Conservation (phyloP, 2,113 vertebrate genomes). For the Muscicapa adusta region DNA sequence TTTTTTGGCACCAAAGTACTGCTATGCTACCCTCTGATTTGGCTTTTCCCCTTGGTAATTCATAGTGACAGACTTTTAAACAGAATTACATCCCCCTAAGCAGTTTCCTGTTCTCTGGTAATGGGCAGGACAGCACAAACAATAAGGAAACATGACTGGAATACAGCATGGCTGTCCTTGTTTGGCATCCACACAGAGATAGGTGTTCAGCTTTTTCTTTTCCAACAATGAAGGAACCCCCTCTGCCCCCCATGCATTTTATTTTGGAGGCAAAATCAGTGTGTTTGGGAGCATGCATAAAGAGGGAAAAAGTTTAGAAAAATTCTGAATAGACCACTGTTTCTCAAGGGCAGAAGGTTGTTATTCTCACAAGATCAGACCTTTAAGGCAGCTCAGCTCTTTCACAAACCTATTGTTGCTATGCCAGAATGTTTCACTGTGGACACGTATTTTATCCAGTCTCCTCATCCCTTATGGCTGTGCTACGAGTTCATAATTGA, state of each 20-base stretch:
- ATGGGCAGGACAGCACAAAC: neutral
- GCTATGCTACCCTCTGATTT: constrained; percentile 2
- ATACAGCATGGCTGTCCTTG: neutral
- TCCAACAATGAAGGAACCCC: neutral
- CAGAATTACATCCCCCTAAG: constrained; percentile 44
- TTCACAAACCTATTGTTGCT: neutral
- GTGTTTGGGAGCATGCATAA: neutral
- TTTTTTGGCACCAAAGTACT: constrained; percentile 3
- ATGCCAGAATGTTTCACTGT: neutral
- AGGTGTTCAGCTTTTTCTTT: neutral
- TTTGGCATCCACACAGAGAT: neutral
- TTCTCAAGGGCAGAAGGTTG: neutral
- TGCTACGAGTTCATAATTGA: constrained; percentile 7
- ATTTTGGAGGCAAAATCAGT: neutral
- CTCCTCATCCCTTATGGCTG: neutral
- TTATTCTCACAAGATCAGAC: neutral
- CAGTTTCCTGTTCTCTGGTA: neutral
- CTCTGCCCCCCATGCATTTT: neutral
- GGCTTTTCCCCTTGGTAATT: neutral
- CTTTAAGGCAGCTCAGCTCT: neutral
- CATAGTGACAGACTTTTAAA: constrained; percentile 51
- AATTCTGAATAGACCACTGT: neutral
- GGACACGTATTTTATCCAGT: neutral
- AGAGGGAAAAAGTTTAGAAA: neutral
- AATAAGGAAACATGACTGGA: constrained; percentile 27